Base-by-base conservation (phyloP, 1,140 invertebrate species). In the Saccostrea cuccullata region DNA sequence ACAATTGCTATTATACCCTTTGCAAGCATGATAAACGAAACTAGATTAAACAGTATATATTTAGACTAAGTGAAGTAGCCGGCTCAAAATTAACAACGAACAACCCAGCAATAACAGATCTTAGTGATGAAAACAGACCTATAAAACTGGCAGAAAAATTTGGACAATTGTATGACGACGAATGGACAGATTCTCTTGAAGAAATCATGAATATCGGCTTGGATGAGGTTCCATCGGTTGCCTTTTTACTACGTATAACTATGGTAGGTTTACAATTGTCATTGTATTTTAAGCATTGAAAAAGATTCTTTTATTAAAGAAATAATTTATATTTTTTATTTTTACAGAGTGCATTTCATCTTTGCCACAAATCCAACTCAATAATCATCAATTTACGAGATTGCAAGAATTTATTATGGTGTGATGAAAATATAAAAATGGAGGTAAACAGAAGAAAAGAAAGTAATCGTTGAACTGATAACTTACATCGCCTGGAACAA, bases 91-190 rank as follows among this genome's bases (percentile, higher is more conserved):
- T 77, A 36, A 77, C 70, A 36, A 36, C 26, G 9, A 77, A 77
- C 70, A 77, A 77, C 26, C 70, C 70, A 30, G 26, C 23, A 30
- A 77, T 77, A 15, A 36, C 70, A 2, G 70, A 77, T 26, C 30
- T 77, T 12, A 77, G 70, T 77, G 70, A 77, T 26, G 70, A 77
- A 4, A 77, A 77, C 26, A 26, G 70, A 36, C 70, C 70, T 5
- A 36, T 36, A 11, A 77, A 77, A 77, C 17, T 77, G 26, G 26
- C 70, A 13, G 70, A 77, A 77, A 77, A 77, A 77, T 77, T 77
- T 11, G 26, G 70, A 36, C 70, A 77, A 2, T 12, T 77, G 0
- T 77, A 77, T 77, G 70, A 77, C 26, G 70, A 77, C 8, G 70
- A 26, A 13, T 77, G 70, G 70, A 77, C 70, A 12, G 70, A 77